phyloP scores from a whole-genome alignment of 1,140 invertebrate genomes.

The Linepithema humile region DNA sequence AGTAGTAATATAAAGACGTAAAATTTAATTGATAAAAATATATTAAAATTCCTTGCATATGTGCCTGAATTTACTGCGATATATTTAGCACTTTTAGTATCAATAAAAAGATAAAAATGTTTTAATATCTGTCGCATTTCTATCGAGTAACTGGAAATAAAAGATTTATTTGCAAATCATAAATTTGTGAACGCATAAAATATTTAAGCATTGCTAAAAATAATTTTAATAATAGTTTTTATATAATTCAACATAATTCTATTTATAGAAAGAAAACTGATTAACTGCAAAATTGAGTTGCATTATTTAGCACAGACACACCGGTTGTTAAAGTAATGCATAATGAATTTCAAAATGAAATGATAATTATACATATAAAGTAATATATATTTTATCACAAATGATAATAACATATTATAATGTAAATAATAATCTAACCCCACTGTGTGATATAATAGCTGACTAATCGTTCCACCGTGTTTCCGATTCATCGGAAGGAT shows the following conservation, averaged over 20 bases:
- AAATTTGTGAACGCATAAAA: background rate
- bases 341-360: background rate
- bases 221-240: background rate
- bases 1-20: background rate
- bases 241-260: background rate
- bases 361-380: background rate
- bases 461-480: background rate
- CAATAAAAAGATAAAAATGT: too few species aligned
- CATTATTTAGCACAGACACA: background rate
- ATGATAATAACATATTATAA: background rate
- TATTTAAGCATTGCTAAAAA: background rate
- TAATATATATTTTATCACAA: slow-evolving; percentile 2
- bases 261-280: background rate
- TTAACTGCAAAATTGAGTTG: background rate
- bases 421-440: slow-evolving; percentile 24
- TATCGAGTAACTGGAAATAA: too few species aligned
- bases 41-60: background rate
- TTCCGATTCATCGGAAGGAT: slow-evolving; percentile 25
- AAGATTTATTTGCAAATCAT: background rate
- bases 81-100: too few species aligned
- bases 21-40: slow-evolving; percentile 13
- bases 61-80: too few species aligned
- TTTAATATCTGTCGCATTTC: too few species aligned
- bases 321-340: background rate
- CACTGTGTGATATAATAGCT: background rate